Conservation (phyloP, 2,888 invertebrate species). For the Proisotoma minuta region DNA sequence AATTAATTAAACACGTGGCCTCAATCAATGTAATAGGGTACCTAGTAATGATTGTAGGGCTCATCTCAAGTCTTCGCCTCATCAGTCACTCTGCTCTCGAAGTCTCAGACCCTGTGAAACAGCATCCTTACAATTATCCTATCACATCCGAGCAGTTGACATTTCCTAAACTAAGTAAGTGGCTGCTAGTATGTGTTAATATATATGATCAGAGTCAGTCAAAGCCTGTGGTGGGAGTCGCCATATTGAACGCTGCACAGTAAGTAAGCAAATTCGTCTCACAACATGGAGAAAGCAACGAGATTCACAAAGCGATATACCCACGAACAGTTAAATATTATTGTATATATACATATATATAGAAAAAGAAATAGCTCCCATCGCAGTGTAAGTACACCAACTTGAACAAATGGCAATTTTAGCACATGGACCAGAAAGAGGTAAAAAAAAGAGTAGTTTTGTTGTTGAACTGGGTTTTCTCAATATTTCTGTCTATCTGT, state of each 20-base stretch:
- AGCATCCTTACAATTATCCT: too few species aligned
- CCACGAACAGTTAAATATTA: slow-evolving; percentile 5
- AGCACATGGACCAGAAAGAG: not conserved
- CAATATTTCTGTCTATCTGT: too few species aligned
- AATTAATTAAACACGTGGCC: not conserved
- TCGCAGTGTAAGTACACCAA: not conserved
- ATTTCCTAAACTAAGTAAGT: too few species aligned
- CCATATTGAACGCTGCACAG: too few species aligned
- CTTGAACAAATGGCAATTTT: not conserved
- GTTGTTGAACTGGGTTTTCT: too few species aligned
- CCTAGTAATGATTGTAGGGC: not conserved
- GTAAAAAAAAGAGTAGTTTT: too few species aligned
- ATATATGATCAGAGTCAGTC: too few species aligned
- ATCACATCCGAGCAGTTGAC: too few species aligned
- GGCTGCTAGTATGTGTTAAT: too few species aligned
- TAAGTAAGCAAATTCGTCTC: not conserved
- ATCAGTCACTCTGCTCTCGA: slow-evolving; percentile 20
- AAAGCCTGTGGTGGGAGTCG: too few species aligned
- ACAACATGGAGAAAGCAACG: slow-evolving; percentile 14
- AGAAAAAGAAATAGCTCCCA: too few species aligned
- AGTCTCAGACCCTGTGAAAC: slow-evolving; percentile 26
- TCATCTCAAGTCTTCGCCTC: not conserved
- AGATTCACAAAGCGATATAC: not conserved
- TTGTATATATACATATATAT: too few species aligned
- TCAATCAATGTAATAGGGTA: not conserved